phyloP scores from a whole-genome alignment of 2,113 vertebrate species.

The Puffinus mauretanicus region DNA sequence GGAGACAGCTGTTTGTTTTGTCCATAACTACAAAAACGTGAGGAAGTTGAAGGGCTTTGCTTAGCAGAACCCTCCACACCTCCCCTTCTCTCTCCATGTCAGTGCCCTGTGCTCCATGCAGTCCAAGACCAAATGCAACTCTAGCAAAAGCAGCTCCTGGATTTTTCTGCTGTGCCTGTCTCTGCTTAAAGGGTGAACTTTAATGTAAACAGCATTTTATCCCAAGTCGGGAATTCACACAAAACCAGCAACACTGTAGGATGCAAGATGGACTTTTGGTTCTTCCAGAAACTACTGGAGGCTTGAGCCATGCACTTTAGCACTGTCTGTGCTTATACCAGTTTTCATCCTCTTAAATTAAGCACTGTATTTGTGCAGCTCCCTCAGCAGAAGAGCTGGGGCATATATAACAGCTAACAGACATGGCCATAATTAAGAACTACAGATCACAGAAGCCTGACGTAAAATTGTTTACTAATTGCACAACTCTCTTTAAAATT shows the following conservation, averaged over 20 bases:
- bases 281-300: background rate
- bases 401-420: background rate
- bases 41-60: background rate
- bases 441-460: background rate
- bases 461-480: background rate
- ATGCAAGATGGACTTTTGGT: background rate
- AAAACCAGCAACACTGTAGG: background rate
- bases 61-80: background rate
- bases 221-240: background rate
- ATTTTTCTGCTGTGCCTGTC: background rate
- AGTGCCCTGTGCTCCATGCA: background rate
- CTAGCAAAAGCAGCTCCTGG: background rate
- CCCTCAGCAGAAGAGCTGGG: background rate
- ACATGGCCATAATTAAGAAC: background rate
- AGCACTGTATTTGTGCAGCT: background rate
- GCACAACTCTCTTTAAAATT: background rate
- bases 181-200: background rate
- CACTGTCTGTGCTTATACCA: background rate
- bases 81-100: background rate
- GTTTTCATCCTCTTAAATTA: background rate
- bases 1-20: background rate
- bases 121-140: background rate
- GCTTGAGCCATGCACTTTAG: background rate
- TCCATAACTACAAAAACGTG: background rate
- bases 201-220: background rate